Percentiles rank a stretch among this genome's conserved stretches.
phyloP scores from a whole-genome alignment of 2,888 invertebrate species.

The Tineola bisselliella region DNA sequence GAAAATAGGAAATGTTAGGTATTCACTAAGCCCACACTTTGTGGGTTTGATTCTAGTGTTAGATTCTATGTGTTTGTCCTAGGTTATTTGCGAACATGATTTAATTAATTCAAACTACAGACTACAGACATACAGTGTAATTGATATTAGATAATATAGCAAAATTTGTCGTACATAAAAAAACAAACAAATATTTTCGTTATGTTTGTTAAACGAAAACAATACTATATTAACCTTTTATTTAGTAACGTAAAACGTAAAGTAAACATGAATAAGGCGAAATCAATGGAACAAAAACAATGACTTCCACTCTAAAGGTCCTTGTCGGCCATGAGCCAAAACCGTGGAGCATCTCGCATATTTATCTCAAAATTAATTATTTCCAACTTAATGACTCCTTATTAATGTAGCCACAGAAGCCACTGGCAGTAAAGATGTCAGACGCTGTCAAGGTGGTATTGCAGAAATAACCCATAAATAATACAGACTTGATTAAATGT shows the following conservation, averaged over 20 bases:
- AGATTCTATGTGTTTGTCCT: too few species aligned
- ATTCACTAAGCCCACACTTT: background rate
- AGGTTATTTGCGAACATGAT: too few species aligned
- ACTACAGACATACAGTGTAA: too few species aligned
- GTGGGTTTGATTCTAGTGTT: background rate
- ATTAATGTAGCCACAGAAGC: constrained; percentile 26
- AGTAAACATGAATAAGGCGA: too few species aligned
- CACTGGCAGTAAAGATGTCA: constrained; percentile 25
- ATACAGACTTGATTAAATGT: background rate
- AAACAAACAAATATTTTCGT: too few species aligned
- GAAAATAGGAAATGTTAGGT: constrained; percentile 6
- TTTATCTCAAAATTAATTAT: constrained; percentile 27
- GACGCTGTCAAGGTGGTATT: constrained; percentile 26
- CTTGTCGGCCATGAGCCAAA: constrained; percentile 32
- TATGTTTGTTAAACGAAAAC: too few species aligned
- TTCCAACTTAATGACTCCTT: constrained; percentile 28
- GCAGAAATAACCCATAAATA: constrained; percentile 18
- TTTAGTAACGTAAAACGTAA: too few species aligned
- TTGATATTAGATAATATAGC: too few species aligned
- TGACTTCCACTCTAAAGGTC: constrained; percentile 15
- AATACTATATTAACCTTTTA: too few species aligned
- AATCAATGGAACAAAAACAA: constrained; percentile 1
- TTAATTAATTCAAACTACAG: too few species aligned
- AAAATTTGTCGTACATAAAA: too few species aligned
- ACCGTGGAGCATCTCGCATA: constrained; percentile 21